These are phyloP conservation scores for Galago senegalensis DNA, from an alignment of 2,797 vertebrate genomes.

Conservation along the genomic window DNA sequence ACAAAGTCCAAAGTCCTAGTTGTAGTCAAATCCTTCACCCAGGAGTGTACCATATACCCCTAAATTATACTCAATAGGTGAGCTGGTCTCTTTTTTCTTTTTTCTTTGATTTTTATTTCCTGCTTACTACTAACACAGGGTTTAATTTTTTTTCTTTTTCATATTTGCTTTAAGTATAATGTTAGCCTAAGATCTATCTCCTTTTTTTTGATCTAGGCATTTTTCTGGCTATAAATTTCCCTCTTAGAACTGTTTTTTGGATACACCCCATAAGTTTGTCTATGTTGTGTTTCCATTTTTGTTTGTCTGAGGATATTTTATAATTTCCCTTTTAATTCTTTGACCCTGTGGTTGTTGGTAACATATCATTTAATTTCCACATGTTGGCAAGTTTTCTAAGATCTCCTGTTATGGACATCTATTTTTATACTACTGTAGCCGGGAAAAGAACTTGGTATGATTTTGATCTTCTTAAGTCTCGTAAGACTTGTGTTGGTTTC, in stretches of 20 bases:
- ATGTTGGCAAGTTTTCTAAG: not conserved
- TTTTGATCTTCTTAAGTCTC: not conserved
- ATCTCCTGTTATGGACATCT: not conserved
- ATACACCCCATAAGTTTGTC: not conserved
- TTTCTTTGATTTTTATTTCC: not conserved
- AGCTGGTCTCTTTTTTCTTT: not conserved
- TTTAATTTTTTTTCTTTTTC: not conserved
- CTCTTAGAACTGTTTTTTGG: not conserved
- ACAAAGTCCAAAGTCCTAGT: too few species aligned
- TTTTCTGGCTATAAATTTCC: not conserved
- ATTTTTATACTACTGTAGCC: not conserved
- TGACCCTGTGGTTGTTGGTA: not conserved
- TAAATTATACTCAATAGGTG: too few species aligned
- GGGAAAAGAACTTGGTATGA: not conserved
- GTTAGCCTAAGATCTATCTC: not conserved
- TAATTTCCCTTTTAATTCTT: not conserved
- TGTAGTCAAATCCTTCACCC: too few species aligned
- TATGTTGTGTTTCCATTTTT: not conserved
- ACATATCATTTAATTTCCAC: not conserved
- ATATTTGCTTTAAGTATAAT: not conserved
- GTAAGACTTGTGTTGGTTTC: not conserved
- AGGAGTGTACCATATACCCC: too few species aligned
- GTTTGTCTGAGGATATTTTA: not conserved
- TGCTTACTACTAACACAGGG: not conserved
- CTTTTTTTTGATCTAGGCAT: not conserved